phyloP scores from a whole-genome alignment of 30 jellyfish, hydroid and myxozoan species.

The Chrysaora quinquecirrha region DNA sequence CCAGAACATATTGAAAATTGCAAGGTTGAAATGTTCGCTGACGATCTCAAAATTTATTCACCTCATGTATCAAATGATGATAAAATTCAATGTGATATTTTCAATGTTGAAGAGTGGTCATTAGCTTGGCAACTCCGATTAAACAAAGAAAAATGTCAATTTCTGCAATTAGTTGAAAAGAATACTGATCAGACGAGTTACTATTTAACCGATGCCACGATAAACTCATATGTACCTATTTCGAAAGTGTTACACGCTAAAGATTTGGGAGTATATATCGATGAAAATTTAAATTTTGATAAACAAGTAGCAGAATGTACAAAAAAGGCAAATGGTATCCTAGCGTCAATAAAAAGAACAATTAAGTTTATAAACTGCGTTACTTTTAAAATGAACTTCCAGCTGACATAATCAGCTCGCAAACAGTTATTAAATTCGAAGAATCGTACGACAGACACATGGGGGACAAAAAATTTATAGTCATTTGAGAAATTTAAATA shows the following conservation, averaged over 20 bases:
- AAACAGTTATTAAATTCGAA: neutral
- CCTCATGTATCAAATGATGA: neutral
- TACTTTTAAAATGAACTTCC: neutral
- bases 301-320: too few relatives aligned
- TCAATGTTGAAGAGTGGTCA: slow-evolving; percentile 20
- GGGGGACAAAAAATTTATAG: neutral
- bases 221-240: neutral
- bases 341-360: too few relatives aligned
- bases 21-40: slow-evolving; percentile 36
- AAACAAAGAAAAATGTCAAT: slow-evolving; percentile 2
- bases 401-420: neutral
- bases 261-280: too few relatives aligned
- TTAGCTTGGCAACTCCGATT: slow-evolving; percentile 19
- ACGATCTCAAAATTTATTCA: slow-evolving; percentile 24
- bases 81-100: slow-evolving; percentile 6
- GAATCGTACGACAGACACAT: neutral
- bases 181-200: neutral
- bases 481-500: neutral
- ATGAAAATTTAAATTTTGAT: neutral
- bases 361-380: too few relatives aligned
- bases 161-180: slow-evolving; percentile 8
- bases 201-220: neutral
- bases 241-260: too few relatives aligned
- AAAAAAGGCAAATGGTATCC: too few relatives aligned
- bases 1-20: slow-evolving; percentile 12